Base-by-base conservation (phyloP, 2,113 vertebrate genomes). In the Dicrurus megarhynchus region DNA sequence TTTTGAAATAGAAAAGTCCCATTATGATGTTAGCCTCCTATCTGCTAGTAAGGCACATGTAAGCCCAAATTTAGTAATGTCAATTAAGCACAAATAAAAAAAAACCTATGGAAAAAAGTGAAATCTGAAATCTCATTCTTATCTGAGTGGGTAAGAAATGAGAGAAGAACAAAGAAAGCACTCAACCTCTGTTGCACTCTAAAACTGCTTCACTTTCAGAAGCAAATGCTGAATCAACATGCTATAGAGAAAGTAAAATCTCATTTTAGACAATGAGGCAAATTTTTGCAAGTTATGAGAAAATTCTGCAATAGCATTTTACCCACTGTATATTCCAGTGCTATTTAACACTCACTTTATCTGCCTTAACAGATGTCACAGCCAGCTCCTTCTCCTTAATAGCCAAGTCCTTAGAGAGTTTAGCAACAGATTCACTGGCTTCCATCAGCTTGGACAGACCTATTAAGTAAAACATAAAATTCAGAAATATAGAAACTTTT, bases 361-460 rank as follows among this genome's bases (percentile, higher is more conserved):
- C 98, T 91, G 99, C 98, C 95, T 98, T 99, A 77, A 93, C 1
- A 26, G 98, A 98, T 55, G 98, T 98, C 77, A 98, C 49, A 26
- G 97, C 98, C 71, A 99, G 75, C 81, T 99, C 99, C 85, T 98
- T 98, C 96, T 99, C 98, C 81, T 99, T 99, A 56, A 98, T 5
- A 1, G 97, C 97, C 44, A 98, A 35, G 5, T 98, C 97, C 76
- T 97, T 89, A 22, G 98, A 98, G 37, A 98, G 98, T 44, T 97
- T 87, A 47, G 97, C 98, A 28, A 98, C 98, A 52, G 99, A 99
- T 89, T 98, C 98, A 69, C 98, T 98, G 18, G 99, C 98, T 81
- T 99, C 98, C 98, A 98, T 98, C 50, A 99, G 96, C 93, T 99
- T 99, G 86, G 96, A 84, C 49, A 99, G 98, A 90, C 98, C 98